phyloP scores from a whole-genome alignment of 2,797 vertebrate species.

The Syngnathus rostellatus region DNA sequence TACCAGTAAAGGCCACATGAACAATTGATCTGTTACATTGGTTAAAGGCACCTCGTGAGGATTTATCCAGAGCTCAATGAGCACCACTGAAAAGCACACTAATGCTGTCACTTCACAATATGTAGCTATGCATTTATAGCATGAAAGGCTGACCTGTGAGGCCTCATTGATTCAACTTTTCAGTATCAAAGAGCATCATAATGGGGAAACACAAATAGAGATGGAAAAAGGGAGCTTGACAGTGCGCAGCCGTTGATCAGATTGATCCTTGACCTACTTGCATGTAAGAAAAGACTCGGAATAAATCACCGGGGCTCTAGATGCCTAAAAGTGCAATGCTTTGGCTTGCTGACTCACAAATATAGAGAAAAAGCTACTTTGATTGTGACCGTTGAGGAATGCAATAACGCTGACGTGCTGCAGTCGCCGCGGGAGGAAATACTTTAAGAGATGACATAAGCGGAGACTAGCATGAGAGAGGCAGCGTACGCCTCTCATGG shows the following conservation, averaged over 20 bases:
- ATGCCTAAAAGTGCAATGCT: conserved; percentile 32
- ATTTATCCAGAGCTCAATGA: not conserved
- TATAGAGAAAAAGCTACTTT: conserved; percentile 26
- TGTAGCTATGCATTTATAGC: not conserved
- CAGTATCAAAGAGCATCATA: not conserved
- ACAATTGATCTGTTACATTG: not conserved
- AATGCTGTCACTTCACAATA: not conserved
- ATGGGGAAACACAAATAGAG: not conserved
- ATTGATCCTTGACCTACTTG: conserved; percentile 30
- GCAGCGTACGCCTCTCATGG: conserved; percentile 12
- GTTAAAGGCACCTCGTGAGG: not conserved
- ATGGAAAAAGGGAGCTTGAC: not conserved
- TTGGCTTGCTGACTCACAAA: conserved; percentile 22
- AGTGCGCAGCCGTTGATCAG: not conserved
- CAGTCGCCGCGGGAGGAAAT: conserved; percentile 20
- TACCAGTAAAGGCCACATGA: not conserved
- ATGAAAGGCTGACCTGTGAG: no score
- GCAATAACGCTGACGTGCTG: conserved; percentile 23
- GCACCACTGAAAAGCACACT: not conserved
- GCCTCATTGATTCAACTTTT: not conserved
- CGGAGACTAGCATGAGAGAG: conserved; percentile 16
- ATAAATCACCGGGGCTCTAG: conserved; percentile 16
- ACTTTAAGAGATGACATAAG: conserved; percentile 34
- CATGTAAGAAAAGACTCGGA: conserved; percentile 7
- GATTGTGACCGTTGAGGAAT: conserved; percentile 36